Percentiles rank a stretch among this genome's conserved stretches.
Conservation (phyloP, 2,888 invertebrate species). For the Drosophila cognata region DNA sequence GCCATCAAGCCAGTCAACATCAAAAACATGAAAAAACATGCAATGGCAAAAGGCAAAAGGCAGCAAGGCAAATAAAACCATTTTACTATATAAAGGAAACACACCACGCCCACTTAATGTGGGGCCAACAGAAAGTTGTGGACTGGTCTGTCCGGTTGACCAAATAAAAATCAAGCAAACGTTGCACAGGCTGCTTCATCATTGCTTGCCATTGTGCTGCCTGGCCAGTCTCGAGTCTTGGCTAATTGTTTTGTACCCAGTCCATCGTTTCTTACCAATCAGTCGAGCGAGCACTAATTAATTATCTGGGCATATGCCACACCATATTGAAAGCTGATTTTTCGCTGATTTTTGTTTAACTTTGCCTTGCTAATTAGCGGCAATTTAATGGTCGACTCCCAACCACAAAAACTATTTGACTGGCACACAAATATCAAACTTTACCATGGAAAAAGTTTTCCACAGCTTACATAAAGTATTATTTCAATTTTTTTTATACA, state of each 20-base stretch:
- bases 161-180: slow-evolving; percentile 51
- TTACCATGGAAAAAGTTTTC: slow-evolving; percentile 1
- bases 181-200: slow-evolving; percentile 43
- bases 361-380: slow-evolving; percentile 62
- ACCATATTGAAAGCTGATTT: slow-evolving; percentile 63
- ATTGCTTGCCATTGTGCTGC: slow-evolving; percentile 41
- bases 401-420: slow-evolving; percentile 5
- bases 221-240: slow-evolving; percentile 38
- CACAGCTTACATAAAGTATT: neutral
- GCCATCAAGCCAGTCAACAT: slow-evolving; percentile 15
- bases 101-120: slow-evolving; percentile 45
- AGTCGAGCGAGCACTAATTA: slow-evolving; percentile 64
- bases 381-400: slow-evolving; percentile 41
- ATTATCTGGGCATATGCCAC: slow-evolving; percentile 67
- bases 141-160: slow-evolving; percentile 25
- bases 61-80: slow-evolving; percentile 64
- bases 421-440: slow-evolving; percentile 15
- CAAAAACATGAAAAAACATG: slow-evolving; percentile 34
- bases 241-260: slow-evolving; percentile 64
- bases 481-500: neutral
- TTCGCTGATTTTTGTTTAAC: slow-evolving; percentile 69
- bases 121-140: slow-evolving; percentile 22
- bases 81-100: slow-evolving; percentile 37
- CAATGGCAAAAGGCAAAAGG: slow-evolving; percentile 39
- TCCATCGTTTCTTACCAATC: slow-evolving; percentile 59